Percentiles rank a stretch among this genome's conserved stretches.
Conservation (phyloP, 2,888 invertebrate species). For the Patella caerulea region DNA sequence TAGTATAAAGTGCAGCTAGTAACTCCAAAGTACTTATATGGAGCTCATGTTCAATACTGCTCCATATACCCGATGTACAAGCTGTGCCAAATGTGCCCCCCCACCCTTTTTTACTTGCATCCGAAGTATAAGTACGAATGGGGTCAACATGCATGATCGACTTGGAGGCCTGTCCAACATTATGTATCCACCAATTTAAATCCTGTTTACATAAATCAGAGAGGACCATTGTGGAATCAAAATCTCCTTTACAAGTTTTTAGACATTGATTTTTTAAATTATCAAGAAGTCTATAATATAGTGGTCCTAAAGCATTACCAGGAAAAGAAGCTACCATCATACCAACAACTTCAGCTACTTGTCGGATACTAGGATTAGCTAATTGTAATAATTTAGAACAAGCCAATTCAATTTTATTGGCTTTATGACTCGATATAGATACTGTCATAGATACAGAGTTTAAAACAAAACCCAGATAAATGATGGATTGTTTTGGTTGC, state of each 20-base stretch:
- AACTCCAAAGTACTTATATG: conserved; percentile 19
- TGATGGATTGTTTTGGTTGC: conserved; percentile 22
- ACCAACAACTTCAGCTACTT: background rate
- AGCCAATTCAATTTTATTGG: no score
- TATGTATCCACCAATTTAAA: background rate
- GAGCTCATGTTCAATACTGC: background rate
- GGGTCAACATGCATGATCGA: background rate
- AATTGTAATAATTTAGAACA: background rate
- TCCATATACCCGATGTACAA: conserved; percentile 12
- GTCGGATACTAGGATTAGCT: background rate
- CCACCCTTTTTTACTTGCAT: background rate
- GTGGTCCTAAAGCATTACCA: background rate
- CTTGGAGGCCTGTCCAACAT: background rate
- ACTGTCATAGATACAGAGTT: no score
- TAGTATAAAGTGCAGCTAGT: background rate
- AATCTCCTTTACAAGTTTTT: background rate
- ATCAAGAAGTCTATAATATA: background rate
- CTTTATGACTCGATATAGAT: background rate
- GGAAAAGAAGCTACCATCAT: background rate
- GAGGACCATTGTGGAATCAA: background rate
- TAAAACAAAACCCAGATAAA: conserved; percentile 29
- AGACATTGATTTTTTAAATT: background rate
- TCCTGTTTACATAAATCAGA: background rate
- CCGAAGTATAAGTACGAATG: background rate
- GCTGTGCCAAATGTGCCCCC: background rate